Evolutionary conservation across 1,140 invertebrate genomes (phyloP).

Genomic region (Rhagoletis pomonella): DNA sequence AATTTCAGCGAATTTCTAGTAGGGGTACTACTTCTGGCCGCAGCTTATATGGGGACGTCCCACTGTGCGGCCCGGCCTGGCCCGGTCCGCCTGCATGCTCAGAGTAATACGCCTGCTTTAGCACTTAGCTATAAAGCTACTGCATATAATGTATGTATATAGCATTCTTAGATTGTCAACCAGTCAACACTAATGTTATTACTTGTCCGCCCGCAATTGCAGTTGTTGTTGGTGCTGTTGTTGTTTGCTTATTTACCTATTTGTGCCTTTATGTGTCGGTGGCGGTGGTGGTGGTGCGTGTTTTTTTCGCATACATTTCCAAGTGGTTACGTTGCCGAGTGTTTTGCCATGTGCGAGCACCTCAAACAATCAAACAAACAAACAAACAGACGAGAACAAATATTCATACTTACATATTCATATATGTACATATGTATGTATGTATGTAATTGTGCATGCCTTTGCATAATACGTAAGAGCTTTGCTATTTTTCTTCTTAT

Average conservation of each 20-base stretch:
- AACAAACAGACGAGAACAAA: background rate
- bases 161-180: background rate
- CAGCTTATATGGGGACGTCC: too few species aligned
- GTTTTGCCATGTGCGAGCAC: background rate
- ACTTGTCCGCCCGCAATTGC: background rate
- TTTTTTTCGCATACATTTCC: constrained; percentile 2
- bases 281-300: background rate
- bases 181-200: background rate
- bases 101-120: too few species aligned
- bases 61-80: too few species aligned
- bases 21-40: too few species aligned
- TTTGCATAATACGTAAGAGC: background rate
- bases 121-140: too few species aligned
- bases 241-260: constrained; percentile 19
- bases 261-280: background rate
- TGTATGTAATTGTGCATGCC: background rate
- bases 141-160: too few species aligned
- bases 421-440: background rate
- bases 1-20: too few species aligned
- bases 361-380: constrained; percentile 20
- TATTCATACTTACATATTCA: too few species aligned
- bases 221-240: background rate
- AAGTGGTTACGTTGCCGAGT: background rate
- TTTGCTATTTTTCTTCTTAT: background rate
- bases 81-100: too few species aligned